Evolutionary conservation across 2,797 vertebrate genomes (phyloP), one percentile per base, ranked within the genome.

Genomic region (Lithobates sylvaticus): DNA sequence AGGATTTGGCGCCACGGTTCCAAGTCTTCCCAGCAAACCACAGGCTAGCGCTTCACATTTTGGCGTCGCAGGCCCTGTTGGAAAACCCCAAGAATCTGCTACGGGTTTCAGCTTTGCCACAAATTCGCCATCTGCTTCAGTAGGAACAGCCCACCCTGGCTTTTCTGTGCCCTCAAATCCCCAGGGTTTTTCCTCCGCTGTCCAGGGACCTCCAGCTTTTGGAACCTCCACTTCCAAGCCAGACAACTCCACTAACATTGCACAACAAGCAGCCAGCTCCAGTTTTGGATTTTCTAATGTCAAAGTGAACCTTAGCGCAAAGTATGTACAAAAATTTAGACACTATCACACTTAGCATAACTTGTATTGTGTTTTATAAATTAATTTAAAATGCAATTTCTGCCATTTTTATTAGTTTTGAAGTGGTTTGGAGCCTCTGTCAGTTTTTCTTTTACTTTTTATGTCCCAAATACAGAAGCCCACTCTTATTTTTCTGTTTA

Each of bases 281-380:
- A 86, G 90, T 6, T 91, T 93, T 21, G 81, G 91, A 3, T 84
- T 93, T 0, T 73, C 96, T 47, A 89, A 92, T 0, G 94, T 96
- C 86, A 98, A 97, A 93, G 90, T 95, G 68, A 99, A 96, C 95
- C 96, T 98, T 23, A 95, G 76, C 64, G 97, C 98, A 75, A 97
- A 97, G 98, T 99, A 93, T 92, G 89, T 87, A 34, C 10, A 58
- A 65, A 65, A 21, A n/a, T 1, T 13, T 12, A 13, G 12, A 47
- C 18, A 5, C 3, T 5, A 16, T 54, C 16, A 54, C 50, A 18
- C 50, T 3, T 54, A 15, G 50, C 15, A 54, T 16, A 54, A 54
- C 16, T 5, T 54, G 50, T 54, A 54, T 16, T 54, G 50, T 54
- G 50, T 15, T 15, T 29, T 10, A 50, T 2, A 54, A 54, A 18